Evolutionary conservation across 2,113 vertebrate genomes (phyloP), one percentile per base, ranked within the genome.

Genomic region (Irena cyanogastra): DNA sequence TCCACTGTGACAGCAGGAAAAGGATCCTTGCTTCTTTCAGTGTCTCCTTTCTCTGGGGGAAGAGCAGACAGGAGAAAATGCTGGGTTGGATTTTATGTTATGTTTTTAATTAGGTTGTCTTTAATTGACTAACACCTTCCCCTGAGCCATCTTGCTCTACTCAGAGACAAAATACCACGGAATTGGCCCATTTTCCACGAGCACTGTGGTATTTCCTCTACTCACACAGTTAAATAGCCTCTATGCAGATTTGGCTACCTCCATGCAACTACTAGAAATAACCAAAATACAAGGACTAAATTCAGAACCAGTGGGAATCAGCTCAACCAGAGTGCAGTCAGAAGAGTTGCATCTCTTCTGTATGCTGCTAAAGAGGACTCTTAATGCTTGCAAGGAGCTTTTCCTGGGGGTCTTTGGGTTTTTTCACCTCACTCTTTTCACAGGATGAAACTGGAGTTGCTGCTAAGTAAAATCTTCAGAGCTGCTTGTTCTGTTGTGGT

Each of bases 121-220:
- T 89, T 97, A 96, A 96, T 93, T 96, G 95, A 93, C 94, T 97
- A 96, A 96, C 94, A 96, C 90, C 92, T 96, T 97, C 93, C 93
- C 86, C 86, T 96, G 94, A 95, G 92, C 92, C 94, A 92, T 96
- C 90, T 93, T 97, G 92, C 79, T 92, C 74, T 81, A 57, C 80
- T 95, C 80, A 57, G 83, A 94, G 92, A 79, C 65, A 89, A 92
- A 94, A 94, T 95, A 93, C 53, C 94, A 96, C 1, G 0, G 80
- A 95, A 89, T 86, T 96, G 93, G 94, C 83, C 92, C 95, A 90
- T 93, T 96, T 96, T 97, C 92, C 94, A 94, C 5, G 8, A 92
- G 76, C 76, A 69, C 83, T 45, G 65, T 94, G 90, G 90, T 93
- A 96, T 95, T 96, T 97, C 92, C 88, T 92, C 64, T 90, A 39